phyloP scores from a whole-genome alignment of 2,888 invertebrate species.

The Strigamia maritima region DNA sequence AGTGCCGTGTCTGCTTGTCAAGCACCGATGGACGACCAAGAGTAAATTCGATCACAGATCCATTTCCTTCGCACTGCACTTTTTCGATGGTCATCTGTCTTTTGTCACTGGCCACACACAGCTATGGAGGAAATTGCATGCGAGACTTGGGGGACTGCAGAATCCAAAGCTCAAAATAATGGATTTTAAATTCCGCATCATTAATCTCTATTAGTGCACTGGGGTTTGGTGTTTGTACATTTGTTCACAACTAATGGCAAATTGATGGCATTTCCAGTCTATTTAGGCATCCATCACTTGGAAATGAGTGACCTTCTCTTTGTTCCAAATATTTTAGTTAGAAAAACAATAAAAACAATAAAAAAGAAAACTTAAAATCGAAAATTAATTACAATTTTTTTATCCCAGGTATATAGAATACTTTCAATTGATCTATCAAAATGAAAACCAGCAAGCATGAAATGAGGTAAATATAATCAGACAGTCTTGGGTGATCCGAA shows the following conservation, averaged over 20 bases:
- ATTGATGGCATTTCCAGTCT: slow-evolving; percentile 12
- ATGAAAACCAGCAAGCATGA: background rate
- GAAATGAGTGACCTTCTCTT: background rate
- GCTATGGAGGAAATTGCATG: background rate
- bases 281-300: background rate
- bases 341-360: background rate
- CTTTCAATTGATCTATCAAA: no score
- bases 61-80: background rate
- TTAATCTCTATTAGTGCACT: slow-evolving; percentile 32
- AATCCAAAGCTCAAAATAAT: background rate
- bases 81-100: slow-evolving; percentile 1
- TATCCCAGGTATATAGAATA: no score
- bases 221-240: slow-evolving; percentile 21
- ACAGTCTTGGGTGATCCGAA: no score
- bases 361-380: no score
- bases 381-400: no score
- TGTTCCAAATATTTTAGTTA: background rate
- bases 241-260: slow-evolving; percentile 10
- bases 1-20: background rate
- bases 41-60: slow-evolving; percentile 9
- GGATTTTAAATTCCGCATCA: slow-evolving; percentile 35
- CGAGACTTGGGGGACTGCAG: background rate
- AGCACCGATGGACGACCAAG: background rate
- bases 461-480: background rate
- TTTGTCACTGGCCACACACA: slow-evolving; percentile 2